Percentiles rank a stretch among this genome's conserved stretches.
phyloP scores from a whole-genome alignment of 2,888 invertebrate species.

The Conomelus anceps region DNA sequence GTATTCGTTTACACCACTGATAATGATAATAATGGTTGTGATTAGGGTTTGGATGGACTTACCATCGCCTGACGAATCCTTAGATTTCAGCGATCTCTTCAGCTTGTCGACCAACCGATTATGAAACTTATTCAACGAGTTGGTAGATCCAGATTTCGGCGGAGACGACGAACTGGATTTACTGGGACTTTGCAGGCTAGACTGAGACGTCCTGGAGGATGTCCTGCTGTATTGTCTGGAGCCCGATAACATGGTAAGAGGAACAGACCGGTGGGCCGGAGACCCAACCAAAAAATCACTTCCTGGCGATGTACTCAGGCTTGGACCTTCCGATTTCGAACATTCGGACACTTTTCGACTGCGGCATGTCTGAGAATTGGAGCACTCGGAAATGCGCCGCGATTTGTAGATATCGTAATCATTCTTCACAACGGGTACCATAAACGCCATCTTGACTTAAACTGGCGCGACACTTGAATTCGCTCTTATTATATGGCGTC shows the following conservation, averaged over 20 bases:
- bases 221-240: conserved; percentile 56
- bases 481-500: not conserved
- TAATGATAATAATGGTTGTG: not conserved
- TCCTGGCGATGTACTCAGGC: conserved; percentile 58
- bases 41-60: conserved; percentile 14
- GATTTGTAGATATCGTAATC: conserved; percentile 90
- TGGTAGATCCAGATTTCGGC: conserved; percentile 51
- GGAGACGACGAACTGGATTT: conserved; percentile 61
- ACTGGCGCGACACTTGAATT: not conserved
- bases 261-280: conserved; percentile 60
- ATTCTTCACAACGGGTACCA: conserved; percentile 92
- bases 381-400: conserved; percentile 68
- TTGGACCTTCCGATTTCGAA: conserved; percentile 65
- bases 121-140: conserved; percentile 69
- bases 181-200: conserved; percentile 57
- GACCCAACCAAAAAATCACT: conserved; percentile 49
- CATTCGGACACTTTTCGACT: conserved; percentile 65
- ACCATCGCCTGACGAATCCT: conserved; percentile 32
- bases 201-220: conserved; percentile 56
- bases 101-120: conserved; percentile 71
- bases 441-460: conserved; percentile 68
- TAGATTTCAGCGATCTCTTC: conserved; percentile 54
- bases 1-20: not conserved
- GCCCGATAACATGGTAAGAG: conserved; percentile 53
- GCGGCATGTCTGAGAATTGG: conserved; percentile 54